Evolutionary conservation across 1,140 invertebrate genomes (phyloP).

Genomic region (Cydia splendana): DNA sequence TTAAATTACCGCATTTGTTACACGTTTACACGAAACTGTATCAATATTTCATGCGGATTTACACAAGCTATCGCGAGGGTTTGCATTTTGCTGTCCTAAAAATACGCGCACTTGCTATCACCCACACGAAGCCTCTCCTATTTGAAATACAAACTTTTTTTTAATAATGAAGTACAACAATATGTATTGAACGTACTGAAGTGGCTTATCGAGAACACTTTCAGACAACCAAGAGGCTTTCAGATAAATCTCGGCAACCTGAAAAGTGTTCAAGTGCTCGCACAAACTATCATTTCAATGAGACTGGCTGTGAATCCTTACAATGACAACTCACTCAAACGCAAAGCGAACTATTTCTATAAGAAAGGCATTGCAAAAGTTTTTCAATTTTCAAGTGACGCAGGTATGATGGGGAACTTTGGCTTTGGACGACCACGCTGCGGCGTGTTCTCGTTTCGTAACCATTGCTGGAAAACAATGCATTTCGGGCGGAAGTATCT

Average conservation of each 20-base stretch:
- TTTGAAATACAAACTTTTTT: too few species aligned
- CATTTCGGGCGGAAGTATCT: neutral
- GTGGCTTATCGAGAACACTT: neutral
- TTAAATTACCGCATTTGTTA: conserved; percentile 80
- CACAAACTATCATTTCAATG: conserved; percentile 63
- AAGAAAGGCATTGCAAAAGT: conserved; percentile 78
- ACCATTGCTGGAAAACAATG: neutral
- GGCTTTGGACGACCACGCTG: conserved; percentile 57
- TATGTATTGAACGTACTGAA: too few species aligned
- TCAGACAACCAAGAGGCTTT: conserved; percentile 9
- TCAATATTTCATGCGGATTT: conserved; percentile 80
- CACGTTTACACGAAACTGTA: conserved; percentile 79
- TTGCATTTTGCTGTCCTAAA: conserved; percentile 71
- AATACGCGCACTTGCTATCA: conserved; percentile 49
- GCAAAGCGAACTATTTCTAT: conserved; percentile 78
- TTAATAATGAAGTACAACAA: too few species aligned
- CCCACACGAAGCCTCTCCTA: neutral
- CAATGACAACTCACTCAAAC: conserved; percentile 78
- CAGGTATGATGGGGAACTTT: conserved; percentile 77
- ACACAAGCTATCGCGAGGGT: conserved; percentile 67
- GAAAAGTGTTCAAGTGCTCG: conserved; percentile 37
- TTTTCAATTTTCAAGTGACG: conserved; percentile 80
- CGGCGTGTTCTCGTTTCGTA: conserved; percentile 42
- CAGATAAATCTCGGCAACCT: conserved; percentile 6
- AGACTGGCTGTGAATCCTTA: conserved; percentile 67